These are phyloP conservation scores for Zaprionus taronus DNA, from an alignment of 1,140 invertebrate species.

Conservation along the genomic window DNA sequence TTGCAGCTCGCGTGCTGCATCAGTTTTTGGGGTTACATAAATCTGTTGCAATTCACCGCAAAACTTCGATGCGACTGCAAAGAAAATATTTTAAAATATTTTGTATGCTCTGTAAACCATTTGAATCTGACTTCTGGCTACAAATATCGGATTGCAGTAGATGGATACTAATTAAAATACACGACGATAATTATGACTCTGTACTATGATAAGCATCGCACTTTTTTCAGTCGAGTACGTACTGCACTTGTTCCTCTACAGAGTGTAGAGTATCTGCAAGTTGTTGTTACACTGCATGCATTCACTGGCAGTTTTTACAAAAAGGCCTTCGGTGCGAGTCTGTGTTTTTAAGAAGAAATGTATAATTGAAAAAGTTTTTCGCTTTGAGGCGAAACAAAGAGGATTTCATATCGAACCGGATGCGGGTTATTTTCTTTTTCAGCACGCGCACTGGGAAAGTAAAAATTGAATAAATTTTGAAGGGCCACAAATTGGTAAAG, in stretches of 20 bases:
- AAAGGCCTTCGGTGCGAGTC: constrained; percentile 28
- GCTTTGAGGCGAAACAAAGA: constrained; percentile 62
- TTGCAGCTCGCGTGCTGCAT: constrained; percentile 38
- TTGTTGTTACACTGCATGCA: background rate
- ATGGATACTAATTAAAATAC: background rate
- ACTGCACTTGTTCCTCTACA: too few species aligned
- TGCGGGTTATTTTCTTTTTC: constrained; percentile 36
- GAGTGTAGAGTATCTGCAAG: background rate
- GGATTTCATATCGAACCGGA: constrained; percentile 56
- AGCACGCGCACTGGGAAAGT: constrained; percentile 12
- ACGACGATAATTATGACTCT: too few species aligned
- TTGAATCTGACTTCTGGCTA: background rate
- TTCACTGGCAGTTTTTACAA: constrained; percentile 27
- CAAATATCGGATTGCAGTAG: background rate
- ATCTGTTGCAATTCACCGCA: constrained; percentile 75
- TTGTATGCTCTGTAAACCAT: constrained; percentile 51
- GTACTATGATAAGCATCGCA: too few species aligned
- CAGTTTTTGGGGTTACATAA: constrained; percentile 59
- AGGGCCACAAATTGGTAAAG: constrained; percentile 16
- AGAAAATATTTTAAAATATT: constrained; percentile 68
- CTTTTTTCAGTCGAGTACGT: too few species aligned
- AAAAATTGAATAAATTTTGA: constrained; percentile 29
- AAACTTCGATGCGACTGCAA: constrained; percentile 57
- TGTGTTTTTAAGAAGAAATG: constrained; percentile 73
- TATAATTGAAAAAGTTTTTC: constrained; percentile 78